Conservation (phyloP, 1,140 invertebrate genomes). For the Drosophila auraria region DNA sequence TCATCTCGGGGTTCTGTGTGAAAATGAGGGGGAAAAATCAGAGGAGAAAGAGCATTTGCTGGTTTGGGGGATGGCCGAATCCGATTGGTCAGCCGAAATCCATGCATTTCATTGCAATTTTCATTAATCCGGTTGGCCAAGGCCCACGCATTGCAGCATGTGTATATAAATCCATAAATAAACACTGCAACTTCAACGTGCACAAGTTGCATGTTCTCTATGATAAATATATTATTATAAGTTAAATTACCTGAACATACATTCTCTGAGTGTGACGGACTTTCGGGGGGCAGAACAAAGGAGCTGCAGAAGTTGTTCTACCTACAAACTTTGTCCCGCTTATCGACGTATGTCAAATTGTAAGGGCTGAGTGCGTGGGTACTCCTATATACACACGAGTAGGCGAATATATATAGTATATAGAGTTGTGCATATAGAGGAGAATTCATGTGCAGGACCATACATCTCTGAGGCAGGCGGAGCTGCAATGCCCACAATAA, state of each 20-base stretch:
- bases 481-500: not conserved
- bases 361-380: constrained; percentile 21
- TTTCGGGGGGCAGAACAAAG: constrained; percentile 34
- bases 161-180: too few species aligned
- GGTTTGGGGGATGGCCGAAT: not conserved
- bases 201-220: too few species aligned
- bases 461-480: not conserved
- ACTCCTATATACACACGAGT: not conserved
- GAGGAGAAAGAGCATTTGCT: constrained; percentile 3
- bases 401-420: not conserved
- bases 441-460: too few species aligned
- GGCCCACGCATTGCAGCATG: too few species aligned
- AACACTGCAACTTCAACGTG: too few species aligned
- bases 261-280: not conserved
- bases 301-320: constrained; percentile 29
- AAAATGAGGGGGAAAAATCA: constrained; percentile 15
- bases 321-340: constrained; percentile 43
- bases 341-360: constrained; percentile 51
- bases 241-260: too few species aligned
- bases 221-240: too few species aligned
- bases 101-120: not conserved
- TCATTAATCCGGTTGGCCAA: too few species aligned
- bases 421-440: not conserved
- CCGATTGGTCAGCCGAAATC: not conserved
- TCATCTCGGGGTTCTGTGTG: constrained; percentile 7